Base-by-base conservation (phyloP, 1,140 invertebrate genomes). In the Drusus annulatus region DNA sequence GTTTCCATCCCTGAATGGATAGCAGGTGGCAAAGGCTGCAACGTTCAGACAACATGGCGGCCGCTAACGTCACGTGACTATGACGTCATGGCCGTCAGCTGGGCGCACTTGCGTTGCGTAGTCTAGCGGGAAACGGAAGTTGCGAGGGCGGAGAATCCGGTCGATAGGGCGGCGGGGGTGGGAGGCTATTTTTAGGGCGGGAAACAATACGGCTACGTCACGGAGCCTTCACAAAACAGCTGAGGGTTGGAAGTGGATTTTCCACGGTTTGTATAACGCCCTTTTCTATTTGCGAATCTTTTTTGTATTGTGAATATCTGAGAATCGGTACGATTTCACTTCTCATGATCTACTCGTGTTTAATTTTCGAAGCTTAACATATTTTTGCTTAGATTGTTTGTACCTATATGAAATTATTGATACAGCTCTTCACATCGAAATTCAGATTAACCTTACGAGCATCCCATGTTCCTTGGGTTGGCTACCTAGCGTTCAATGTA, bases 1-100 rank as follows among this genome's bases (percentile, higher is more conserved):
- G 36, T 17, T 16, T n/a, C 15, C 50, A 31, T 58, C 31, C 21
- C 52, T 74, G 71, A 74, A 74, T 74, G 71, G 51, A 31, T 23
- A 16, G 71, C 50, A 54, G 19, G 56, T 74, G 28, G 50, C 45
- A 19, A 74, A 56, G 54, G 52, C 54, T 58, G 71, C 54, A 56
- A 16, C 8, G 25, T 54, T 65, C 17, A 56, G 56, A 77, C 56
- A 77, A 62, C 21, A 63, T 63, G 60, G 76, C 60, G n/a, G 19
- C 17, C 31, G 6, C n/a, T 68, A n/a, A 77, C 76, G 36, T 62
- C 76, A 74, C 16, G 13, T 6, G 28, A 16, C 10, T 19, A 62
- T 77, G 76, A 65, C 76, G 76, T 68, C 76, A 77, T 19, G 23
- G 36, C 36, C 17, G 15, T 52, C 76, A 77, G 76, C 76, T 77